A percentile compares a stretch with the other conserved stretches of the same genome.
phyloP scores from a whole-genome alignment of 2,888 invertebrate genomes.

The Andrena praecox region DNA sequence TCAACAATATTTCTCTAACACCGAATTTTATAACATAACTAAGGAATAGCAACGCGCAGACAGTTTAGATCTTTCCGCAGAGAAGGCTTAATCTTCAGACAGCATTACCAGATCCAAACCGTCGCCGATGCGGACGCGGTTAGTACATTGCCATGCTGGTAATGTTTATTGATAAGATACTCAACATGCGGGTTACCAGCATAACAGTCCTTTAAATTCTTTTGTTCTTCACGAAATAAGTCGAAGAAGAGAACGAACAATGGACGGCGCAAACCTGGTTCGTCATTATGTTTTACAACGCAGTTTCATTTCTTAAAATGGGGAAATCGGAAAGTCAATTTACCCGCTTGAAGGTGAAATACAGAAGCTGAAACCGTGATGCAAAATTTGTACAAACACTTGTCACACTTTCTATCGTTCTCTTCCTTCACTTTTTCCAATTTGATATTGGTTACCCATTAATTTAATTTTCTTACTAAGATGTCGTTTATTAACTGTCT shows the following conservation, averaged over 20 bases:
- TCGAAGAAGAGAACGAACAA: constrained; percentile 45
- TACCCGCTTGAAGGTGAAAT: not conserved
- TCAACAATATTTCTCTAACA: too few species aligned
- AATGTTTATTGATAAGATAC: constrained; percentile 82
- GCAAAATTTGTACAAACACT: too few species aligned
- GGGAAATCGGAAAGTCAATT: not conserved
- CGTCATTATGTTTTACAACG: constrained; percentile 29
- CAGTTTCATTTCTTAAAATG: constrained; percentile 13
- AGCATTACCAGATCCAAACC: constrained; percentile 48
- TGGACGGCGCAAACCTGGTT: not conserved
- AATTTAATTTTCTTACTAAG: too few species aligned
- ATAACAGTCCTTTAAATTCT: constrained; percentile 62
- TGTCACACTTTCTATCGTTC: too few species aligned
- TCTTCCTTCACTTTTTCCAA: too few species aligned
- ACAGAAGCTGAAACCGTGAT: too few species aligned
- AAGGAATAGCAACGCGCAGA: too few species aligned
- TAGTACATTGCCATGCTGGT: constrained; percentile 76
- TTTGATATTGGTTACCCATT: too few species aligned
- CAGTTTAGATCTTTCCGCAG: constrained; percentile 9
- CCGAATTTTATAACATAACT: too few species aligned
- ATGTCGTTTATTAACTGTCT: too few species aligned
- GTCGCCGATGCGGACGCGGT: constrained; percentile 42
- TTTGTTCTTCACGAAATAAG: constrained; percentile 61
- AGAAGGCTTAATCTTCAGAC: constrained; percentile 33
- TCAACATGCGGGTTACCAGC: constrained; percentile 75